Percentiles rank a stretch among this genome's conserved stretches.
These are phyloP conservation scores for Drosophila nr. perissopoda DNA, from an alignment of 2,888 invertebrate species.

Conservation along the genomic window DNA sequence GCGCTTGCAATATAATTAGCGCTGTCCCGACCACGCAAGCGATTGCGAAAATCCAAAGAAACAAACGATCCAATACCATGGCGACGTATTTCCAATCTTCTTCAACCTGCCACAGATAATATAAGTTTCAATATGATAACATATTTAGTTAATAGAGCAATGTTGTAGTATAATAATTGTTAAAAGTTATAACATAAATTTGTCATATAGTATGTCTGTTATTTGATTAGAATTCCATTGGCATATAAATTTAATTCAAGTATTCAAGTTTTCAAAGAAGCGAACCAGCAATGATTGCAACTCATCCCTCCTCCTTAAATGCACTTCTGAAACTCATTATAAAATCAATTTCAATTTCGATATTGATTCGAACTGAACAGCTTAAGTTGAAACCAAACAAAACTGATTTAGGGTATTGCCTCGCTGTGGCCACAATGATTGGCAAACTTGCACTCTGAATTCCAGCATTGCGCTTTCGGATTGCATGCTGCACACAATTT, in stretches of 20 bases:
- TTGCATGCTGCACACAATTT: slow-evolving; percentile 60
- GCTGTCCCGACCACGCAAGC: slow-evolving; percentile 96
- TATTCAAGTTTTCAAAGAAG: neutral
- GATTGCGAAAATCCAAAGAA: slow-evolving; percentile 97
- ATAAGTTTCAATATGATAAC: neutral
- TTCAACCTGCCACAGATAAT: slow-evolving; percentile 89
- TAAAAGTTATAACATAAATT: neutral
- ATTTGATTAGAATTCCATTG: neutral
- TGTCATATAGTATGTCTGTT: neutral
- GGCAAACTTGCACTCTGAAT: slow-evolving; percentile 43
- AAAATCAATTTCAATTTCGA: slow-evolving; percentile 52
- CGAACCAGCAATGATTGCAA: slow-evolving; percentile 1
- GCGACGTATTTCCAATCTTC: slow-evolving; percentile 99
- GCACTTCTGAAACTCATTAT: slow-evolving; percentile 27
- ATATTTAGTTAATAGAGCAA: neutral
- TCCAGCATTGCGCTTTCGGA: slow-evolving; percentile 48
- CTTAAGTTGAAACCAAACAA: slow-evolving; percentile 31
- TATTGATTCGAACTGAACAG: slow-evolving; percentile 29
- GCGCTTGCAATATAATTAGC: slow-evolving; percentile 94
- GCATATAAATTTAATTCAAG: slow-evolving; percentile 9
- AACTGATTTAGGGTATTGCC: slow-evolving; percentile 39
- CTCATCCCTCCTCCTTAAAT: neutral
- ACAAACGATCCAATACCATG: slow-evolving; percentile 97
- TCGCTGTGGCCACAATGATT: slow-evolving; percentile 46
- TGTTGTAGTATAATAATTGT: neutral